phyloP scores from a whole-genome alignment of 2,888 invertebrate species.

The Phlogophora meticulosa region DNA sequence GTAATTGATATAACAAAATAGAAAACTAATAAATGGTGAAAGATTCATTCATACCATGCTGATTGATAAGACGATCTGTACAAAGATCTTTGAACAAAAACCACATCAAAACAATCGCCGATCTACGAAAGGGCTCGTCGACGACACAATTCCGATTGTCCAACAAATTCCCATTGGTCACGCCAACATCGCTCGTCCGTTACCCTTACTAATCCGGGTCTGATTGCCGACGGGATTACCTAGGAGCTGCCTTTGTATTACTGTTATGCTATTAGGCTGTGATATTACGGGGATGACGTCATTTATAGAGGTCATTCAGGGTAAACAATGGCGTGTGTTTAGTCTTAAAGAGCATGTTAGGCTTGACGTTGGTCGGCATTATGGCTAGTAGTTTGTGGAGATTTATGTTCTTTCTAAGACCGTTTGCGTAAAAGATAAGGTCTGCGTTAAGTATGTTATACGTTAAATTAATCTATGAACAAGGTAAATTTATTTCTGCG shows the following conservation, averaged over 20 bases:
- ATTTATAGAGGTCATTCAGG: constrained; percentile 52
- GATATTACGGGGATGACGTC: constrained; percentile 59
- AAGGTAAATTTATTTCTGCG: background rate
- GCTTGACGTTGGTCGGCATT: constrained; percentile 16
- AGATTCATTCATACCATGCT: no score
- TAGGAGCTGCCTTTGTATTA: constrained; percentile 59
- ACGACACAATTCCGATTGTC: constrained; percentile 44
- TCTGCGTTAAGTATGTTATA: background rate
- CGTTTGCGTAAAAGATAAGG: background rate
- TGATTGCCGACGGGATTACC: constrained; percentile 65
- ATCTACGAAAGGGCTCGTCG: constrained; percentile 1
- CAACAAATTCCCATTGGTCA: constrained; percentile 52
- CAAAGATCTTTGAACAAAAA: background rate
- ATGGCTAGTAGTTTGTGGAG: background rate
- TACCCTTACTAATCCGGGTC: constrained; percentile 58
- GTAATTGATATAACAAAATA: no score
- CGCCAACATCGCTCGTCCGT: constrained; percentile 24
- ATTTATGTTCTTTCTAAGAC: constrained; percentile 25
- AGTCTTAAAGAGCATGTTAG: constrained; percentile 34
- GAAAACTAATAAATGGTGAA: no score
- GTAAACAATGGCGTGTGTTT: constrained; percentile 44
- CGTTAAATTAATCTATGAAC: background rate
- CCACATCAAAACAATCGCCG: constrained; percentile 1
- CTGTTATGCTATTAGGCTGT: constrained; percentile 59
- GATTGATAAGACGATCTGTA: no score